phyloP scores from a whole-genome alignment of 2,888 invertebrate species.

The Diarsia dahlii region DNA sequence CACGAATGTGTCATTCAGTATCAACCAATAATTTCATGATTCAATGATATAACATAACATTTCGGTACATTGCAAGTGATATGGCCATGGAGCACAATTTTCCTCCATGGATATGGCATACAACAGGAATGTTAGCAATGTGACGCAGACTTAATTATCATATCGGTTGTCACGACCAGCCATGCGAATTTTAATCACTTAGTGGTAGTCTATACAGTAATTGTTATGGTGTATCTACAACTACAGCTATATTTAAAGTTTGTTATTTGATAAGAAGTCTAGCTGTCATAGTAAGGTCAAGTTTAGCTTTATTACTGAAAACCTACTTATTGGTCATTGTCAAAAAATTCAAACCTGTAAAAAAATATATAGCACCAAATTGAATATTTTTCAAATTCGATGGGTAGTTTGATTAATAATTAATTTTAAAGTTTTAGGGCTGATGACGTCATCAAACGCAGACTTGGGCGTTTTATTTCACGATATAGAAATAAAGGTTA shows the following conservation, averaged over 20 bases:
- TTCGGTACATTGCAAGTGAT: conserved; percentile 3
- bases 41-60: no score
- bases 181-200: conserved; percentile 43
- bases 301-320: not conserved
- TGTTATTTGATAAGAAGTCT: not conserved
- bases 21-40: no score
- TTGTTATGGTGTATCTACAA: not conserved
- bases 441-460: no score
- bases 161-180: conserved; percentile 1
- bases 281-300: not conserved
- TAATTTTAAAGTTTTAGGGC: no score
- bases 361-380: no score
- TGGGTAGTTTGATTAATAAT: no score
- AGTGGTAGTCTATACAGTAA: not conserved
- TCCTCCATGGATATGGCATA: not conserved
- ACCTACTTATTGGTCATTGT: not conserved
- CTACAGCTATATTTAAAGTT: not conserved
- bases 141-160: conserved; percentile 22
- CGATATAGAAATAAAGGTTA: no score
- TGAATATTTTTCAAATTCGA: no score
- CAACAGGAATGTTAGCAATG: not conserved
- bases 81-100: no score
- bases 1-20: no score
- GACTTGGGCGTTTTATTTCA: no score
- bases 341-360: no score